Base-by-base conservation (phyloP, 1,140 invertebrate genomes). In the Zaprionus ornatus region DNA sequence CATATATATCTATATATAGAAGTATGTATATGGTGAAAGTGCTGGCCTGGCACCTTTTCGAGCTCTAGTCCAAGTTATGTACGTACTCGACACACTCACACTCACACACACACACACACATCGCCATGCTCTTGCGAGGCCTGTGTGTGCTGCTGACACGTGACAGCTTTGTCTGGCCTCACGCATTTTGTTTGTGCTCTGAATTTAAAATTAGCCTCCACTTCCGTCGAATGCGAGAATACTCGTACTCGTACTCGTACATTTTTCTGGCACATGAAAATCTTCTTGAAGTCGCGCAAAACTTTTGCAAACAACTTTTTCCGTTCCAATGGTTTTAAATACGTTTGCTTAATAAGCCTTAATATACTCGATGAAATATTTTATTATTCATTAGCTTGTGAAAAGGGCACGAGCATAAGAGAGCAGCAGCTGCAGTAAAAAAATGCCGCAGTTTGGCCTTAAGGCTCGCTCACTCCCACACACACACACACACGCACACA, bases 291-390 rank as follows among this genome's bases (percentile, higher is more conserved):
- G 50, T 32, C 37, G 27, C n/a, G 68, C 65, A 27, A 65, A 65
- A 56, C 27, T 61, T 74, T 55, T 55, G 32, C 17, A 32, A 15
- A 59, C 59, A 65, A 40, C 40, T 72, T 66, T 57, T 72, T 72
- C 50, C 25, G 42, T 73, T 45, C 55, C 57, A 54, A 62, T 62
- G 71, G 63, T 25, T 55, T 74, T 74, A 37, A 74, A 68, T 62
- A 69, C 52, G 57, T 45, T 40, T 68, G 64, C 65, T 62, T 56
- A 62, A 69, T 61, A 69, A 45, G 68, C 27, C 37, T 54, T 56
- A 69, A 69, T 61, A 69, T 35, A 56, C 37, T 74, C 65, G 55
- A 74, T 62, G 61, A 85, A 87, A 87, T 82, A 86, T 86, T 86
- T 87, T 78, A 85, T 73, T 85, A 76, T 78, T 80, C 65, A 72